Evolutionary conservation across 2,113 vertebrate genomes (phyloP).

Genomic region (Prinia subflava): DNA sequence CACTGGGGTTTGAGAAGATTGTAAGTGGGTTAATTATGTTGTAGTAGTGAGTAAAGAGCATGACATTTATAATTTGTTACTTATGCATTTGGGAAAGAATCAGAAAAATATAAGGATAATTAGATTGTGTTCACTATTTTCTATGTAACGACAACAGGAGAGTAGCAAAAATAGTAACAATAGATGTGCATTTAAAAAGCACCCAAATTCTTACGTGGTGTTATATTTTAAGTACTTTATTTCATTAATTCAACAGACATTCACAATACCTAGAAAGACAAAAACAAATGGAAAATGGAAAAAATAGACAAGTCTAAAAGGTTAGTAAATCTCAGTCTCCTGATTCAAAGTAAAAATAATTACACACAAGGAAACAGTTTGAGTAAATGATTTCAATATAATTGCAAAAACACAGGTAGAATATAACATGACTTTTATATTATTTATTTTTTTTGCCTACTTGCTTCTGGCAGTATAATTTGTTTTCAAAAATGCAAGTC

Average conservation of each 20-base stretch:
- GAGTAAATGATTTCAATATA: not conserved
- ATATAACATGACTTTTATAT: not conserved
- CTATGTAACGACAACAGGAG: not conserved
- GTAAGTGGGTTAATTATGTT: not conserved
- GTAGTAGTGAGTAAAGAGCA: not conserved
- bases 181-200: not conserved
- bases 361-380: not conserved
- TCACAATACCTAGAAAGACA: not conserved
- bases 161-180: not conserved
- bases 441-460: not conserved
- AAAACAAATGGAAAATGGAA: not conserved
- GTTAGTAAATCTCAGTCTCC: not conserved
- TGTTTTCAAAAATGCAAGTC: not conserved
- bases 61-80: not conserved
- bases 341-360: not conserved
- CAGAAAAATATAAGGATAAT: not conserved
- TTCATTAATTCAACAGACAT: not conserved
- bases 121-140: not conserved
- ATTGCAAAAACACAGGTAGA: not conserved
- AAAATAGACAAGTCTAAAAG: not conserved
- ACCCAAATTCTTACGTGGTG: not conserved
- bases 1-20: not conserved
- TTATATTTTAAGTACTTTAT: not conserved
- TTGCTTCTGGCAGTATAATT: not conserved
- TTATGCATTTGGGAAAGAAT: not conserved